Percentiles rank a stretch among this genome's conserved stretches.
Evolutionary conservation across 2,888 invertebrate genomes (phyloP).

Genomic region (Synanthedon tipuliformis): DNA sequence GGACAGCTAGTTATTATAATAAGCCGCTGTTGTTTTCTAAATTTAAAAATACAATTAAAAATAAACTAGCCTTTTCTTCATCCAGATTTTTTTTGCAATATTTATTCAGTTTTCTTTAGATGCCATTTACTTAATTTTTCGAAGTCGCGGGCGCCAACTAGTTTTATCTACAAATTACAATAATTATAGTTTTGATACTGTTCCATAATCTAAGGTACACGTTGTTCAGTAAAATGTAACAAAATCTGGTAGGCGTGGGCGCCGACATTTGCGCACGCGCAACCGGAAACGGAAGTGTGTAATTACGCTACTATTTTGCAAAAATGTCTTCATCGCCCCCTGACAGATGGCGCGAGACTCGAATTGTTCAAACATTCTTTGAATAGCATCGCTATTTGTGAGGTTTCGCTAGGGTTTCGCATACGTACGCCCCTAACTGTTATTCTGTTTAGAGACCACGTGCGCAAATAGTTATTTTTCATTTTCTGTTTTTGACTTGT

Average conservation of each 20-base stretch:
- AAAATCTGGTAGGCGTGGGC: slow-evolving; percentile 35
- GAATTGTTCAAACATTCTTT: slow-evolving; percentile 48
- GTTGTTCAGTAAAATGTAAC: slow-evolving; percentile 31
- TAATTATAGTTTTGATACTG: too few species aligned
- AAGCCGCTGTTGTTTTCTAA: too few species aligned
- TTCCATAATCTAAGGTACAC: too few species aligned
- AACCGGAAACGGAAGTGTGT: slow-evolving; percentile 60
- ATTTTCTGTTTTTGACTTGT: too few species aligned
- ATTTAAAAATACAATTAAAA: too few species aligned
- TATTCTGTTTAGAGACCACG: neutral
- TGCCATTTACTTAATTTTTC: too few species aligned
- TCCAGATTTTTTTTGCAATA: too few species aligned
- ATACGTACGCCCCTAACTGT: slow-evolving; percentile 35
- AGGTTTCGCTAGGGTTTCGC: slow-evolving; percentile 33
- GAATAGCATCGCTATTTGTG: slow-evolving; percentile 51
- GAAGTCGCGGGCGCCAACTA: too few species aligned
- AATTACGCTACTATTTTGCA: slow-evolving; percentile 62
- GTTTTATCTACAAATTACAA: too few species aligned
- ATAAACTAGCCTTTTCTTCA: too few species aligned
- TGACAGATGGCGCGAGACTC: slow-evolving; percentile 55
- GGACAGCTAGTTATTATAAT: too few species aligned
- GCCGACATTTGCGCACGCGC: slow-evolving; percentile 54
- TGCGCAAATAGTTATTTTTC: neutral
- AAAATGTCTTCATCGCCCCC: slow-evolving; percentile 61
- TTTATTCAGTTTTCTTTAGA: too few species aligned